Conservation (phyloP, 2,888 invertebrate genomes). For the Drosophila meridiana region DNA sequence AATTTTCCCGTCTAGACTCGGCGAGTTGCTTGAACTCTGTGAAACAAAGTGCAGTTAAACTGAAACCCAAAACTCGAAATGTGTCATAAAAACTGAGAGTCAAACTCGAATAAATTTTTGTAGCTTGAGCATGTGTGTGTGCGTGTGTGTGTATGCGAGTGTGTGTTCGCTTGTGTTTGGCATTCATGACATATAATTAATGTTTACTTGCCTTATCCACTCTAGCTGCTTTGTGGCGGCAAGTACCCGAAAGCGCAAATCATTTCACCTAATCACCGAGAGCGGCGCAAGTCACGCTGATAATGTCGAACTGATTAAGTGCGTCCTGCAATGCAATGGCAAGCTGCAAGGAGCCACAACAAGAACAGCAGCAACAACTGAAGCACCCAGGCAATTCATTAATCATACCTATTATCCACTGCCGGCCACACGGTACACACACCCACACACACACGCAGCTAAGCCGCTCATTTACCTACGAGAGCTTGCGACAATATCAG, state of each 20-base stretch:
- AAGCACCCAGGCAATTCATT: conserved; percentile 48
- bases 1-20: conserved; percentile 50
- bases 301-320: conserved; percentile 79
- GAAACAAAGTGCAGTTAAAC: conserved; percentile 9
- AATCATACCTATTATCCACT: conserved; percentile 45
- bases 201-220: conserved; percentile 43
- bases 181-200: conserved; percentile 50
- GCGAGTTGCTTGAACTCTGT: conserved; percentile 54
- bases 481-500: conserved; percentile 12
- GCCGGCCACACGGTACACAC: background rate
- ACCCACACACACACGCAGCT: background rate
- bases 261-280: conserved; percentile 57
- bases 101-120: background rate
- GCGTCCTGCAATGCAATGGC: conserved; percentile 57
- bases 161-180: conserved; percentile 7
- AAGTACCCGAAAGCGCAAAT: conserved; percentile 30
- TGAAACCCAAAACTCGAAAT: conserved; percentile 28
- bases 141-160: background rate
- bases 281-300: conserved; percentile 71
- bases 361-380: background rate
- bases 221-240: conserved; percentile 18
- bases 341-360: background rate
- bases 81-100: conserved; percentile 10
- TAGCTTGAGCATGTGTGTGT: conserved; percentile 1
- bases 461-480: conserved; percentile 18